A percentile compares a stretch with the other conserved stretches of the same genome.
Conservation (phyloP, 1,140 invertebrate species). For the Nilaparvata lugens region DNA sequence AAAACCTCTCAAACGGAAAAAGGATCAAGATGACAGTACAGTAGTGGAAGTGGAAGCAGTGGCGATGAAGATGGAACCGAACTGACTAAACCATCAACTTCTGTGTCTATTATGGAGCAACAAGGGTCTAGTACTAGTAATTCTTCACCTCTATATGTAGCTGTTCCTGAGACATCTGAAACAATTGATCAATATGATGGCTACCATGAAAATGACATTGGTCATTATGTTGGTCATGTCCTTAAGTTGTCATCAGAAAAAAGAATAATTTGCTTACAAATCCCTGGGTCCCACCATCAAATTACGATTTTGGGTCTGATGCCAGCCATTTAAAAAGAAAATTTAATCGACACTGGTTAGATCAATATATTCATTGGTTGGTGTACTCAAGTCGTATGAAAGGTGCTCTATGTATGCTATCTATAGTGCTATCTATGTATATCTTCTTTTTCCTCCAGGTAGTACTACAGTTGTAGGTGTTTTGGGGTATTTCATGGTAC, state of each 20-base stretch:
- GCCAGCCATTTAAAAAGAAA: constrained; percentile 17
- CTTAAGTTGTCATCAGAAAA: constrained; percentile 15
- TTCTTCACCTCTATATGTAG: constrained; percentile 18
- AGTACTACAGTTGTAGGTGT: constrained; percentile 17
- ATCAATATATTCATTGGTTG: constrained; percentile 27
- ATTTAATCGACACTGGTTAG: constrained; percentile 24
- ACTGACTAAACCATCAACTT: background rate
- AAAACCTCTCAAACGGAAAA: constrained; percentile 12
- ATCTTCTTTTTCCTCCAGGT: constrained; percentile 23
- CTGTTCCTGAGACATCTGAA: constrained; percentile 21
- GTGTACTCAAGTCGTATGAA: constrained; percentile 27
- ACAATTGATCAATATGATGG: constrained; percentile 17
- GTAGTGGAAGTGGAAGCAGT: constrained; percentile 18
- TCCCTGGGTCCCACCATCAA: constrained; percentile 8
- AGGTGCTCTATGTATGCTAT: constrained; percentile 26
- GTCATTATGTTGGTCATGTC: constrained; percentile 19
- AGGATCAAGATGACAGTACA: constrained; percentile 13
- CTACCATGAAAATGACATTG: constrained; percentile 21
- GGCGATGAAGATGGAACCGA: constrained; percentile 18
- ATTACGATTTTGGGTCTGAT: constrained; percentile 13
- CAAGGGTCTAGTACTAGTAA: background rate
- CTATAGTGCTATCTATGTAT: constrained; percentile 25
- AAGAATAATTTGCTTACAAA: constrained; percentile 5
- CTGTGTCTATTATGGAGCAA: constrained; percentile 4
- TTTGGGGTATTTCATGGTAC: constrained; percentile 23